Evolutionary conservation across 2,888 invertebrate genomes (phyloP).

Genomic region (Labia minor): DNA sequence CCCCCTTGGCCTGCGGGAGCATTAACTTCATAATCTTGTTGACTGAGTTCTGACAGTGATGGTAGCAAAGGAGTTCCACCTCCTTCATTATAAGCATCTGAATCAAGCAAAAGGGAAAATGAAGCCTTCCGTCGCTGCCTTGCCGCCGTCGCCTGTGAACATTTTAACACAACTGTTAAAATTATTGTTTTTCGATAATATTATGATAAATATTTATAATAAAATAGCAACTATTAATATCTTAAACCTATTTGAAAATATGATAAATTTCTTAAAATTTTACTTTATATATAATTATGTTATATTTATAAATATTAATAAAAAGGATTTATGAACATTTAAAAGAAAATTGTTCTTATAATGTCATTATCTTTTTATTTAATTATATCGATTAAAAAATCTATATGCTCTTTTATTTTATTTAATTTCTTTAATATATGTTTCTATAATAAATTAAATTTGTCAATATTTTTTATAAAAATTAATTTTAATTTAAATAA

Average conservation of each 20-base stretch:
- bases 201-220: too few species aligned
- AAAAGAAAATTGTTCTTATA: too few species aligned
- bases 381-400: too few species aligned
- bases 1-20: constrained; percentile 37
- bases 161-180: too few species aligned
- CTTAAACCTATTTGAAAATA: too few species aligned
- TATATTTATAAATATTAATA: too few species aligned
- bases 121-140: background rate
- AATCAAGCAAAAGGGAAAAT: background rate
- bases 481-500: background rate
- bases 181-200: too few species aligned
- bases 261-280: too few species aligned
- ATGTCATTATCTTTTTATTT: too few species aligned
- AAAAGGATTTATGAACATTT: too few species aligned
- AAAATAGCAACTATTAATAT: too few species aligned
- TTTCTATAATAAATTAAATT: background rate
- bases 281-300: too few species aligned
- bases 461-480: background rate
- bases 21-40: constrained; percentile 45
- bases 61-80: constrained; percentile 32
- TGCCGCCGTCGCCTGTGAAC: background rate
- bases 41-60: constrained; percentile 40
- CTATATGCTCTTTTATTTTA: background rate
- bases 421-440: background rate
- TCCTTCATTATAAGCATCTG: background rate